Base-by-base conservation (phyloP, 2,113 vertebrate species). In the Pluvianellus socialis region DNA sequence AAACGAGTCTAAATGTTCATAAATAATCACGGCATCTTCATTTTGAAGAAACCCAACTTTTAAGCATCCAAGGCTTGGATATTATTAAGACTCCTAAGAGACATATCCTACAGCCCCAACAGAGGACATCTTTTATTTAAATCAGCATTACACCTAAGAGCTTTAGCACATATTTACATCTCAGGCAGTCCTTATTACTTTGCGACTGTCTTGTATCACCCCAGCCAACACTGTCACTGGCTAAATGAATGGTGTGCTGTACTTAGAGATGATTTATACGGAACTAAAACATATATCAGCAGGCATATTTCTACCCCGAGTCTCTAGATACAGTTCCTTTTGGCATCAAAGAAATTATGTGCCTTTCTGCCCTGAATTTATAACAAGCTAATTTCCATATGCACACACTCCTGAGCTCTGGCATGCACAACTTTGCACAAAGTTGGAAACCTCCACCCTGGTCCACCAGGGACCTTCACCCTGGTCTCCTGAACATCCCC, bases 141-240 rank as follows among this genome's bases (percentile, higher is more conserved):
- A 93, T 95, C 81, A 96, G 62, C 62, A 65, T 76, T 85, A 93
- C 19, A 91, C 77, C 93, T 87, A 94, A 91, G 94, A 97, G 87
- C 80, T 94, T 89, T 89, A 91, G 90, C 73, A 85, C 40, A 30
- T 84, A 86, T 75, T 95, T 97, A 91, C 84, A 94, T 95, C 93
- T 79, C 70, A 90, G 80, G 49, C 35, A 87, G 58, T 79, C 77
- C 66, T 94, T 87, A 91, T 91, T 81, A 91, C 73, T 96, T 68
- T 75, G 93, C 67, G 84, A 89, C 93, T 89, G 70, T 33, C 85
- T 49, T 1, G 0, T 75, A 91, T 79, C 80, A 68, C 61, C 62
- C 77, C 77, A 94, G 95, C 95, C 90, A 95, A 94, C 30, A 59
- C 19, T 91, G 90, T 81, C 87, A 93, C 61, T n/a, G 52, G 84